Conservation (phyloP, 2,888 invertebrate species). For the Andrena marginata region DNA sequence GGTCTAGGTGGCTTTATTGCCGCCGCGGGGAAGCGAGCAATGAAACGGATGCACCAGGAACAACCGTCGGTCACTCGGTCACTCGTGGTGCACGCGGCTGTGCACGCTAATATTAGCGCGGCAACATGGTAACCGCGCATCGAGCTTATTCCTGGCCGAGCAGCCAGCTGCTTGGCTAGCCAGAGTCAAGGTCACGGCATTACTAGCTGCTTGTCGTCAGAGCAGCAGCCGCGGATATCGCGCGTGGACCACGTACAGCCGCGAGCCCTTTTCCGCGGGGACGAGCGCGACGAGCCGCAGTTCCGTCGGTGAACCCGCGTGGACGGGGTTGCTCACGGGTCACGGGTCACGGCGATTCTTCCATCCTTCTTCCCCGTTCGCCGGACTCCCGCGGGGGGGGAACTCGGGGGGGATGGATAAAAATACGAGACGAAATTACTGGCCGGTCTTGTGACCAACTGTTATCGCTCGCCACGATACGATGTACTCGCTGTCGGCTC, state of each 20-base stretch:
- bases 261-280: slow-evolving; percentile 5
- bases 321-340: neutral
- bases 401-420: slow-evolving; percentile 29
- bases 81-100: slow-evolving; percentile 71
- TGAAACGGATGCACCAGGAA: slow-evolving; percentile 66
- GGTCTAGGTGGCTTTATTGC: slow-evolving; percentile 38
- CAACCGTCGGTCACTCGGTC: slow-evolving; percentile 72
- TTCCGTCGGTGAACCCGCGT: neutral
- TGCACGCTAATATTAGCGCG: slow-evolving; percentile 83
- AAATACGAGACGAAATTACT: slow-evolving; percentile 45
- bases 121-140: slow-evolving; percentile 82
- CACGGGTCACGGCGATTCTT: neutral
- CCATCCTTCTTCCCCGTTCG: neutral
- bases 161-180: slow-evolving; percentile 81
- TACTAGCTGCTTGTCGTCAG: slow-evolving; percentile 73
- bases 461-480: slow-evolving; percentile 17
- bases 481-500: neutral
- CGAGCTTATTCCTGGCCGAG: slow-evolving; percentile 82
- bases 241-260: slow-evolving; percentile 32
- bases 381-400: neutral
- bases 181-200: slow-evolving; percentile 84
- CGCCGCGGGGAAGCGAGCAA: slow-evolving; percentile 33
- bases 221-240: slow-evolving; percentile 57
- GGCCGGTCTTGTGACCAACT: slow-evolving; percentile 33
- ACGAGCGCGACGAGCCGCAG: no score